A percentile compares a stretch with the other conserved stretches of the same genome.
Evolutionary conservation across 53 echinoderm and acorn worm species (phyloP).

Genomic region (Actinopyga echinites): DNA sequence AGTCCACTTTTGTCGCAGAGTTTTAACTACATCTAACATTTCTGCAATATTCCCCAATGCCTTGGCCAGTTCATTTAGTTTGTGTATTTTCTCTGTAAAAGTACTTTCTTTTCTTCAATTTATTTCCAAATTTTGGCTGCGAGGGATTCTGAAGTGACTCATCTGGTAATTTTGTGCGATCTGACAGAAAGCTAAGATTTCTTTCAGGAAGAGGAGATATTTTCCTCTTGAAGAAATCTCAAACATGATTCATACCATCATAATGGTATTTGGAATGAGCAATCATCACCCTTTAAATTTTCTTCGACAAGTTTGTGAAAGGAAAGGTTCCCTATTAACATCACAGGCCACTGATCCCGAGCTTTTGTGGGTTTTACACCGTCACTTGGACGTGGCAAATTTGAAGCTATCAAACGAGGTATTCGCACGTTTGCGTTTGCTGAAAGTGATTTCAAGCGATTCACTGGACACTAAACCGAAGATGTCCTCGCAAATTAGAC

Average conservation of each 20-base stretch:
- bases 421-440: constrained; percentile 9
- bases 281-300: constrained; percentile 18
- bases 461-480: background rate
- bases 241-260: constrained; percentile 16
- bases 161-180: constrained; percentile 23
- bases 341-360: constrained; percentile 1
- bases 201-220: background rate
- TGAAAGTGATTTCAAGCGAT: background rate
- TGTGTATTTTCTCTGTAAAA: too few species aligned
- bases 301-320: background rate
- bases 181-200: background rate
- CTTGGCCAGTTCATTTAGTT: too few species aligned
- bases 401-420: background rate
- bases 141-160: constrained; percentile 20
- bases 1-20: too few species aligned
- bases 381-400: background rate
- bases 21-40: too few species aligned
- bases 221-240: constrained; percentile 7
- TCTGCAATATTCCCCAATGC: too few species aligned
- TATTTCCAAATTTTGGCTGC: constrained; percentile 15
- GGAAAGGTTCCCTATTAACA: background rate
- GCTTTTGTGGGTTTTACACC: background rate
- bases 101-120: constrained; percentile 12
- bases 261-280: constrained; percentile 38
- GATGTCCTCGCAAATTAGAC: too few species aligned